Conservation (phyloP, 2,113 vertebrate species). For the Glaucomys volans region DNA sequence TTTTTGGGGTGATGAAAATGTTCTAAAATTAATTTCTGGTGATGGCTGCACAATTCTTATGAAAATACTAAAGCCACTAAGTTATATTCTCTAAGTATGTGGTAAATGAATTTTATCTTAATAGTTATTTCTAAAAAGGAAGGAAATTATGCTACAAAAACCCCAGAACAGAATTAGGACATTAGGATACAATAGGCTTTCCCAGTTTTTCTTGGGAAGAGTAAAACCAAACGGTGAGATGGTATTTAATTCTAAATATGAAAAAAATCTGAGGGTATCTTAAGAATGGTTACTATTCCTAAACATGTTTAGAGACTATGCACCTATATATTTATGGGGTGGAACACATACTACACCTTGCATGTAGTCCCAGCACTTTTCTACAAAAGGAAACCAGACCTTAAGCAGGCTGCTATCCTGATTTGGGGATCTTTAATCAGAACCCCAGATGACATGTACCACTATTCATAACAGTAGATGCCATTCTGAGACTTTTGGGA, state of each 20-base stretch:
- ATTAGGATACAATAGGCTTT: not conserved
- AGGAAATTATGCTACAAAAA: not conserved
- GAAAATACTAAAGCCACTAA: not conserved
- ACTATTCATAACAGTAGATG: not conserved
- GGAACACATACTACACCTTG: not conserved
- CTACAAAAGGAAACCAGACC: not conserved
- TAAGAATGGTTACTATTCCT: not conserved
- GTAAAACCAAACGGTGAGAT: not conserved
- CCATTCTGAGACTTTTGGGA: not conserved
- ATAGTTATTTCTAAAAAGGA: not conserved
- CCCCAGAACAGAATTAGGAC: not conserved
- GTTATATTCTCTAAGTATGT: not conserved
- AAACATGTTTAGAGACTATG: not conserved
- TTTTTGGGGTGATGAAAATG: not conserved
- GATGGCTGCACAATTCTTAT: not conserved
- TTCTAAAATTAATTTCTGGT: not conserved
- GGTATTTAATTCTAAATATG: constrained; percentile 14
- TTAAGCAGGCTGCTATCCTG: not conserved
- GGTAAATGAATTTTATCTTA: not conserved
- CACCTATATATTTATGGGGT: accelerated
- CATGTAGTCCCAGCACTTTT: not conserved
- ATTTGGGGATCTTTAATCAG: not conserved
- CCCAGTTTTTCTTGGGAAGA: not conserved
- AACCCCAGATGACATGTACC: not conserved
- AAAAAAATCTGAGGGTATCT: not conserved